Conservation (phyloP, 2,888 invertebrate genomes). For the Artemia sp. region DNA sequence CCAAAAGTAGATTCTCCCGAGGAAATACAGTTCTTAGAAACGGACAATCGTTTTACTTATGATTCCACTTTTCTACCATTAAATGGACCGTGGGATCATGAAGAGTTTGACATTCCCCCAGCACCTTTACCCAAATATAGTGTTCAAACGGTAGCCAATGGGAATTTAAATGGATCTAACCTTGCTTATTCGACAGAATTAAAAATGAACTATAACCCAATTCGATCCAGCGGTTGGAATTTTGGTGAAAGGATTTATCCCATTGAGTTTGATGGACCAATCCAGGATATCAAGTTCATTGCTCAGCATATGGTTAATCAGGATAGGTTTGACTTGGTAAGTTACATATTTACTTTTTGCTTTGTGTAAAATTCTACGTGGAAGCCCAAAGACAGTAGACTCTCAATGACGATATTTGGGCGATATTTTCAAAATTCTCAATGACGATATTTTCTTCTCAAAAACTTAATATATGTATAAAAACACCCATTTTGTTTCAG, state of each 20-base stretch:
- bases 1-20: conserved; percentile 48
- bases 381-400: too few species aligned
- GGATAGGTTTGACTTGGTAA: conserved; percentile 82
- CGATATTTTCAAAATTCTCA: too few species aligned
- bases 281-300: conserved; percentile 80
- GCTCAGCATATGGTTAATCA: conserved; percentile 88
- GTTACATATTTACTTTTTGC: conserved; percentile 34
- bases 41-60: conserved; percentile 25
- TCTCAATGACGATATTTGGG: too few species aligned
- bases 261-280: conserved; percentile 74
- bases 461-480: too few species aligned
- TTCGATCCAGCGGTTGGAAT: conserved; percentile 46
- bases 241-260: conserved; percentile 63
- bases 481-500: too few species aligned
- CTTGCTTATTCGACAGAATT: conserved; percentile 38
- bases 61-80: conserved; percentile 28
- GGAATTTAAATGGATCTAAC: conserved; percentile 18
- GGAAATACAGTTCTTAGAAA: conserved; percentile 24
- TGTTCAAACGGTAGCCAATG: conserved; percentile 24
- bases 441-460: too few species aligned
- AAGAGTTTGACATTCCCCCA: conserved; percentile 31
- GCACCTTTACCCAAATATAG: conserved; percentile 33
- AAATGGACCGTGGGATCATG: conserved; percentile 19
- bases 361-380: too few species aligned
- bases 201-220: conserved; percentile 44